These are phyloP conservation scores for Pilophorus perplexus DNA, from an alignment of 2,888 invertebrate genomes.

Conservation along the genomic window DNA sequence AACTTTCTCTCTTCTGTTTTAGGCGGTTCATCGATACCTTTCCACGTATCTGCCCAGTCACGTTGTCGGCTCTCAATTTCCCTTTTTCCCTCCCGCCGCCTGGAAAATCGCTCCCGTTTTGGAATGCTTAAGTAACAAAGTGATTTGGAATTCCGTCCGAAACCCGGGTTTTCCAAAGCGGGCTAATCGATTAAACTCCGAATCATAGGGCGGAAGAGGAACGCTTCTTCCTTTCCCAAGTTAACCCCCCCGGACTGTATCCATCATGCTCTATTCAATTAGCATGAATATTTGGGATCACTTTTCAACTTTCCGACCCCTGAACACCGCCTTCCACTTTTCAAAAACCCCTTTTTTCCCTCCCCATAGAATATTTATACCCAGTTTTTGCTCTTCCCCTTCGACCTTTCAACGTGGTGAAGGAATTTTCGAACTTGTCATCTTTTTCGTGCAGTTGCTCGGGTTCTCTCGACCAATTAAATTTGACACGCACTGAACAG, in stretches of 20 bases:
- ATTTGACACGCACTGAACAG: no score
- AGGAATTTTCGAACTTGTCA: background rate
- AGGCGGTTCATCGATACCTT: no score
- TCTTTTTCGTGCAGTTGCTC: background rate
- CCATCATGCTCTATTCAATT: slow-evolving; percentile 22
- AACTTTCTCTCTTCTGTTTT: no score
- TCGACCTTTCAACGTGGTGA: background rate
- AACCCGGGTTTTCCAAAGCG: background rate
- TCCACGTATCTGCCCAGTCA: no score
- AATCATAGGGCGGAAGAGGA: slow-evolving; percentile 10
- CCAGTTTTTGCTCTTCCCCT: slow-evolving; percentile 5
- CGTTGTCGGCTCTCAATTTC: slow-evolving; percentile 17
- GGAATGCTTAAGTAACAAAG: slow-evolving; percentile 13
- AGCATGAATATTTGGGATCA: slow-evolving; percentile 27
- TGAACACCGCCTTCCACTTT: background rate
- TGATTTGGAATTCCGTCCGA: slow-evolving; percentile 9
- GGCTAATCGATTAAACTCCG: slow-evolving; percentile 14
- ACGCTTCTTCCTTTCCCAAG: background rate
- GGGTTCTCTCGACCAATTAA: no score
- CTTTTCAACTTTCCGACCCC: background rate
- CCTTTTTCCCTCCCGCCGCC: background rate
- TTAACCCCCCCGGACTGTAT: no score
- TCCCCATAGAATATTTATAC: slow-evolving; percentile 8
- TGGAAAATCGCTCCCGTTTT: slow-evolving; percentile 3
- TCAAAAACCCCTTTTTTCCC: slow-evolving; percentile 14